These are phyloP conservation scores for Embidobia sp. DNA, from an alignment of 2,888 invertebrate genomes.

Conservation along the genomic window DNA sequence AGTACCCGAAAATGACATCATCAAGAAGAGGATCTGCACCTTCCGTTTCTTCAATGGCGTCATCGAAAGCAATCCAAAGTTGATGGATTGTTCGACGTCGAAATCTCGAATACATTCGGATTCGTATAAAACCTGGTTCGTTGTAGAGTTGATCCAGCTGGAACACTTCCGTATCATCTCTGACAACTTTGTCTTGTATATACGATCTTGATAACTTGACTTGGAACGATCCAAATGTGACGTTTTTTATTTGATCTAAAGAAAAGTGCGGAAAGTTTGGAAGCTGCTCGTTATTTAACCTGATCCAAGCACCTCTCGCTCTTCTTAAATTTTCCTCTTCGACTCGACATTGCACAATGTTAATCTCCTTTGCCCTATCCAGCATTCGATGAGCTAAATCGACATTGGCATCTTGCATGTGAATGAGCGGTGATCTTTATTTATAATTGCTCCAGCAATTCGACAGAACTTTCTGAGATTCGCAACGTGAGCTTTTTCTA, in stretches of 20 bases:
- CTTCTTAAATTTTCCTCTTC: conserved; percentile 29
- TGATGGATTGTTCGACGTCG: conserved; percentile 1
- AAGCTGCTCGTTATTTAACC: conserved; percentile 15
- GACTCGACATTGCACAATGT: conserved; percentile 23
- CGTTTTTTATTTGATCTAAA: conserved; percentile 33
- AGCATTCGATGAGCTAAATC: conserved; percentile 4
- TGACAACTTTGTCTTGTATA: conserved; percentile 41
- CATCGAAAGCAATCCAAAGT: conserved; percentile 13
- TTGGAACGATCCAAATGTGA: conserved; percentile 47
- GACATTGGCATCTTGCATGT: conserved; percentile 20
- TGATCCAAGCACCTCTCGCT: conserved; percentile 30
- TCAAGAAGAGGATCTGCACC: conserved; percentile 9
- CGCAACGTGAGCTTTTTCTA: conserved; percentile 21
- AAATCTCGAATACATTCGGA: conserved; percentile 18
- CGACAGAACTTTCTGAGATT: conserved; percentile 42
- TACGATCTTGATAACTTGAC: conserved; percentile 44
- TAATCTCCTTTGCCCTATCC: conserved; percentile 5
- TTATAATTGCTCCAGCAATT: conserved; percentile 34
- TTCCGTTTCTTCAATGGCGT: background rate
- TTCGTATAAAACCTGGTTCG: conserved; percentile 16
- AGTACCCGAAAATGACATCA: conserved; percentile 24
- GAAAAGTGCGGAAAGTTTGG: conserved; percentile 12
- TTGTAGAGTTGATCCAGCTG: conserved; percentile 28
- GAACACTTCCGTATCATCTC: conserved; percentile 42
- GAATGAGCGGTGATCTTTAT: conserved; percentile 18